phyloP scores from a whole-genome alignment of 2,797 vertebrate genomes.

The Circus cinereus region DNA sequence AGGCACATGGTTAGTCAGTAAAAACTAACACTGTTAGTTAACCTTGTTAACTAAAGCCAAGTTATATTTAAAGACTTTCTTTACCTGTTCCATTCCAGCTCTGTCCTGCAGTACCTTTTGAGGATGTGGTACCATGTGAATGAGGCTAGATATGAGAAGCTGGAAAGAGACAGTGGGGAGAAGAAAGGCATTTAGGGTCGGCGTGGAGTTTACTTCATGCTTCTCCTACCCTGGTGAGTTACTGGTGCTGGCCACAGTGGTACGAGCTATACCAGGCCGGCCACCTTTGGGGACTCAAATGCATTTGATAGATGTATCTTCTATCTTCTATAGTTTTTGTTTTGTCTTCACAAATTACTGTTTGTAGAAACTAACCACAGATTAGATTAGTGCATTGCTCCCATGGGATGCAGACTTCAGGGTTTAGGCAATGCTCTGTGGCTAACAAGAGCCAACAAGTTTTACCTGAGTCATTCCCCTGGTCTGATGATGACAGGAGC shows the following conservation, averaged over 20 bases:
- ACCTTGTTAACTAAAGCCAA: not conserved
- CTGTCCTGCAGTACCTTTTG: not conserved
- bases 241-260: not conserved
- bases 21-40: not conserved
- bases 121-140: not conserved
- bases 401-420: not conserved
- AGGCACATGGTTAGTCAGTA: not conserved
- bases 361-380: slow-evolving; percentile 3
- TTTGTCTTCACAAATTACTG: not conserved
- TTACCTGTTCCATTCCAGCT: not conserved
- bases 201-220: not conserved
- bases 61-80: not conserved
- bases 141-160: not conserved
- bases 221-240: not conserved
- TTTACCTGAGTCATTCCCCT: slow-evolving; percentile 13
- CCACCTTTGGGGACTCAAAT: not conserved
- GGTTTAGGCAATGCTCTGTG: slow-evolving; percentile 1
- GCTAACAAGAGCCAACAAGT: slow-evolving; percentile 42
- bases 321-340: not conserved
- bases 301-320: not conserved
- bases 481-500: not conserved
- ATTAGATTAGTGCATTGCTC: not conserved
- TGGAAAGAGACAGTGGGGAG: not conserved
- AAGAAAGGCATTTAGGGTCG: not conserved
- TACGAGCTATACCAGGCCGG: not conserved